Evolutionary conservation across 2,113 vertebrate species (phyloP).

Genomic region (Mesoclemmys tuberculata): DNA sequence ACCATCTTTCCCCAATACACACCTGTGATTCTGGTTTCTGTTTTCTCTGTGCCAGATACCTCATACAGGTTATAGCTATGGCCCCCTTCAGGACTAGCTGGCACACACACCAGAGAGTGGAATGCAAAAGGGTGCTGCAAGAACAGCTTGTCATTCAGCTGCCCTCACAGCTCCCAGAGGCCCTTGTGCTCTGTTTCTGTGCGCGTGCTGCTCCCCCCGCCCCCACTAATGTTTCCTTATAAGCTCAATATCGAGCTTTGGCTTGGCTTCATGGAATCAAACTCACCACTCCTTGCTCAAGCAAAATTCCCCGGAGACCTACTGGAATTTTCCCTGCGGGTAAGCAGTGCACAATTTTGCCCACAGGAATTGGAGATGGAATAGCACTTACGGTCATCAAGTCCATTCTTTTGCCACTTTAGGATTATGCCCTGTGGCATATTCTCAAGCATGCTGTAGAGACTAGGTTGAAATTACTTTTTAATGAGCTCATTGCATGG

Average conservation of each 20-base stretch:
- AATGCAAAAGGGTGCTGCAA: conserved; percentile 13
- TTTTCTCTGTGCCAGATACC: neutral
- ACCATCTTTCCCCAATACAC: neutral
- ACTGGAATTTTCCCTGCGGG: neutral
- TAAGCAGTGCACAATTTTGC: conserved; percentile 9
- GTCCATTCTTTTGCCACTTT: neutral
- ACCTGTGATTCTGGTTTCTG: neutral
- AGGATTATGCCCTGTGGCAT: conserved; percentile 53
- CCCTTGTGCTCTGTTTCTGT: conserved; percentile 1
- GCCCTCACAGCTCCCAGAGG: neutral
- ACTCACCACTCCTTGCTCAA: neutral
- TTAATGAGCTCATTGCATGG: conserved; percentile 71
- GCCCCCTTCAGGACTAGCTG: neutral
- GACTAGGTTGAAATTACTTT: conserved; percentile 68
- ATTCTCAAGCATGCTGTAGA: conserved; percentile 60
- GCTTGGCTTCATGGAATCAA: neutral
- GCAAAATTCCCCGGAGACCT: conserved; percentile 30
- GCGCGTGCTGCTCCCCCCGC: conserved; percentile 22
- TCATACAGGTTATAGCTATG: neutral
- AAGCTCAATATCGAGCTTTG: neutral
- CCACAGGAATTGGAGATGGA: conserved; percentile 43
- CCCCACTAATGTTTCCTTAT: neutral
- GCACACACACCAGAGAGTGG: neutral
- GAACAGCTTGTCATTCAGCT: neutral
- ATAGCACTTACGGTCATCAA: conserved; percentile 57